phyloP scores from a whole-genome alignment of 92 coral and sea anemone species.

The Epizoanthus rinbou region DNA sequence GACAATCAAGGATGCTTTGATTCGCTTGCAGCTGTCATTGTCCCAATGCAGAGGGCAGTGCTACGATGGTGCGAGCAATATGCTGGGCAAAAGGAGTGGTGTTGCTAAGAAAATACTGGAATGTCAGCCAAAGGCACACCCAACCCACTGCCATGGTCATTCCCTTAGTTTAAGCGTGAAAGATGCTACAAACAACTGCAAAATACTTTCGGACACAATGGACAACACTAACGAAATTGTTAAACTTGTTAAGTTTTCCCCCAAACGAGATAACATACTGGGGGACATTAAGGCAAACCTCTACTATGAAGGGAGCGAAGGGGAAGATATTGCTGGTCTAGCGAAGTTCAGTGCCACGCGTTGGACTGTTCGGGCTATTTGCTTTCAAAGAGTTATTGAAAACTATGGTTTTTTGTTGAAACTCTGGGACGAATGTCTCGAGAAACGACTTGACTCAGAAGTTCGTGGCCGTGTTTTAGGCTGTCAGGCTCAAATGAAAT shows the following conservation, averaged over 20 bases:
- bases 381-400: constrained; percentile 62
- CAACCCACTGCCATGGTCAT: too few relatives aligned
- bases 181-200: too few relatives aligned
- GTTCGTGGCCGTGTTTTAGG: constrained; percentile 61
- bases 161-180: too few relatives aligned
- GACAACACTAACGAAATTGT: constrained; percentile 49
- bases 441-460: constrained; percentile 51
- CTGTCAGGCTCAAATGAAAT: constrained; percentile 63
- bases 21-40: constrained; percentile 45
- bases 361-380: constrained; percentile 69
- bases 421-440: constrained; percentile 54
- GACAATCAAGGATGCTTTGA: constrained; percentile 45
- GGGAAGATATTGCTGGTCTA: constrained; percentile 51
- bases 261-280: constrained; percentile 50
- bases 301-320: constrained; percentile 40
- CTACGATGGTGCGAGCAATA: constrained; percentile 32
- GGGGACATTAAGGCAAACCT: constrained; percentile 51
- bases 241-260: constrained; percentile 53
- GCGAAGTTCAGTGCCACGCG: constrained; percentile 63
- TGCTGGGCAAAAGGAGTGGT: constrained; percentile 33
- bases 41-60: constrained; percentile 32
- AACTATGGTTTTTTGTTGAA: constrained; percentile 53
- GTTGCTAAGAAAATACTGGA: constrained; percentile 41
- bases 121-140: too few relatives aligned
- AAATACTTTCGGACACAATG: constrained; percentile 52